phyloP scores from a whole-genome alignment of 2,888 invertebrate genomes.

The Epinotia brunnichana region DNA sequence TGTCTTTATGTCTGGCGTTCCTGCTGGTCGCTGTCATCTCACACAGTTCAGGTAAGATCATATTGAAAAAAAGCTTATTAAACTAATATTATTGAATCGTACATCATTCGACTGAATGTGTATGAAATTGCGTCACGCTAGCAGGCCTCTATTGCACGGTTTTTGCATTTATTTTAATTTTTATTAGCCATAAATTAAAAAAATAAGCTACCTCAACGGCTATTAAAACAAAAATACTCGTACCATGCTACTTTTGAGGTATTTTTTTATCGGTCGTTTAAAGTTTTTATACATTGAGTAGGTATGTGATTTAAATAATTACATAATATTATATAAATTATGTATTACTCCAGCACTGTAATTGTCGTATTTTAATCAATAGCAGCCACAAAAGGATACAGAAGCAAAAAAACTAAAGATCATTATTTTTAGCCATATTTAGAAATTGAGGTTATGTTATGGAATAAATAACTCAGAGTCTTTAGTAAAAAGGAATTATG shows the following conservation, averaged over 20 bases:
- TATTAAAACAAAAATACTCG: neutral
- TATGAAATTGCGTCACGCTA: neutral
- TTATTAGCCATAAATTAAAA: no score
- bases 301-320: no score
- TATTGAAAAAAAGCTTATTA: neutral
- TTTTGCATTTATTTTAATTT: neutral
- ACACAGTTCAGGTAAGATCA: slow-evolving; percentile 70
- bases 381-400: neutral
- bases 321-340: neutral
- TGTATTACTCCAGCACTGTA: neutral
- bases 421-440: slow-evolving; percentile 14
- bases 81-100: neutral
- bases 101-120: neutral
- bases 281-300: no score
- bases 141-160: neutral
- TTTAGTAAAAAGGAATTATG: neutral
- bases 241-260: no score
- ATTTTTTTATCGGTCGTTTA: neutral
- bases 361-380: neutral
- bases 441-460: slow-evolving; percentile 29
- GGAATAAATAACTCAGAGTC: neutral
- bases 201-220: no score
- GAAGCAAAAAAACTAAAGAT: neutral
- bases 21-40: slow-evolving; percentile 62
- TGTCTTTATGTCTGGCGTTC: slow-evolving; percentile 63